Percentiles rank a stretch among this genome's conserved stretches.
These are phyloP conservation scores for Ophthalmotilapia sp. DNA, from an alignment of 2,113 vertebrate species.

Conservation along the genomic window DNA sequence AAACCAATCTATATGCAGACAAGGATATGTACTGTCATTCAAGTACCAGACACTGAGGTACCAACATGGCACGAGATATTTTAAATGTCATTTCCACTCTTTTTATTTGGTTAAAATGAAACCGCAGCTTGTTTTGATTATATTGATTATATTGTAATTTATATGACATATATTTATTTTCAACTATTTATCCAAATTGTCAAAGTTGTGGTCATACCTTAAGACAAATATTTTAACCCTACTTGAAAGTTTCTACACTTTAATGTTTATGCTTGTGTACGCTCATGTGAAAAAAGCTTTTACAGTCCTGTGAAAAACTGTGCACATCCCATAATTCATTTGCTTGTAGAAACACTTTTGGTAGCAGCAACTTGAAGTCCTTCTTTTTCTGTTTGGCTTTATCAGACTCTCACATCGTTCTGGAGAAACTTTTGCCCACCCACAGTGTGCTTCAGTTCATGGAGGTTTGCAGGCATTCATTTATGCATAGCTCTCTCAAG, in stretches of 20 bases:
- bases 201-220: not conserved
- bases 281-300: rapidly evolving
- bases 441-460: not conserved
- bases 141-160: not conserved
- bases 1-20: not conserved
- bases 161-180: not conserved
- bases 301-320: not conserved
- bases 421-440: not conserved
- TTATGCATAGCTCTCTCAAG: not conserved
- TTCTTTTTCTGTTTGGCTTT: not conserved
- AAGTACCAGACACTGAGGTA: not conserved
- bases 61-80: not conserved
- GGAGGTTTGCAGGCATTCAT: not conserved
- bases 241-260: not conserved
- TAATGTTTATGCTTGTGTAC: not conserved
- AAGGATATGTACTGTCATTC: not conserved
- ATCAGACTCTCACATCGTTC: not conserved
- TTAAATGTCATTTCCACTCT: not conserved
- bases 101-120: not conserved
- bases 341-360: not conserved
- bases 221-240: not conserved
- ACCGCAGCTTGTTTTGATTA: not conserved
- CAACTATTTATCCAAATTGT: not conserved
- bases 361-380: not conserved
- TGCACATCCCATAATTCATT: not conserved